Evolutionary conservation across 2,113 vertebrate species (phyloP).

Genomic region (Petrocephalus zakoni): DNA sequence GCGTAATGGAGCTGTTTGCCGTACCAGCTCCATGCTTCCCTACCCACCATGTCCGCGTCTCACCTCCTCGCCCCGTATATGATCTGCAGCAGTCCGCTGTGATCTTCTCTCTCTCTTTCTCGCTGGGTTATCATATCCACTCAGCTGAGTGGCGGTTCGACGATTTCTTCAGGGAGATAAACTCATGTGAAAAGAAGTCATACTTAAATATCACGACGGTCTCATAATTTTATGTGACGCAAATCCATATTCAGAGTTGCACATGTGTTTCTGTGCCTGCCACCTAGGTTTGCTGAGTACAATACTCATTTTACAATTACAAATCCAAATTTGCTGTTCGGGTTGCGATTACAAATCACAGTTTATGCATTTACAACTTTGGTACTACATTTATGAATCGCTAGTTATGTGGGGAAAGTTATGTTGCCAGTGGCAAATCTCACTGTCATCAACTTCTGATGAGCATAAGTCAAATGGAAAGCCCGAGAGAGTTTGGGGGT

Average conservation of each 20-base stretch:
- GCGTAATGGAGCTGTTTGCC: constrained; percentile 5
- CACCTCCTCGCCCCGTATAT: not conserved
- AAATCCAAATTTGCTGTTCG: no score
- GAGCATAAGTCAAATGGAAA: no score
- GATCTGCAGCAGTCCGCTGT: not conserved
- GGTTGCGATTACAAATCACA: no score
- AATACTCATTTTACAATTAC: no score
- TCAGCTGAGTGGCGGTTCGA: not conserved
- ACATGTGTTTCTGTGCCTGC: not conserved
- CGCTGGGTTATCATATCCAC: not conserved
- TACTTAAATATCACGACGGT: not conserved
- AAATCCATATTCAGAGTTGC: not conserved
- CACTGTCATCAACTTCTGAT: no score
- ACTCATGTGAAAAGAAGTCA: not conserved
- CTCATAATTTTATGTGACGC: not conserved
- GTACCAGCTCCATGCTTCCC: not conserved
- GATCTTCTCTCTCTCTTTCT: not conserved
- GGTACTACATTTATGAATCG: no score
- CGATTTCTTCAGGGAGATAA: not conserved
- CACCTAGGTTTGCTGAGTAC: no score
- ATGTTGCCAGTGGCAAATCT: no score
- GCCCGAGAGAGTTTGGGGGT: no score
- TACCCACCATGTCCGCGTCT: not conserved
- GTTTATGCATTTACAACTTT: no score
- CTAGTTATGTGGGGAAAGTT: no score